A percentile compares a stretch with the other conserved stretches of the same genome.
Conservation (phyloP, 2,797 vertebrate genomes). For the Anniella stebbinsi region DNA sequence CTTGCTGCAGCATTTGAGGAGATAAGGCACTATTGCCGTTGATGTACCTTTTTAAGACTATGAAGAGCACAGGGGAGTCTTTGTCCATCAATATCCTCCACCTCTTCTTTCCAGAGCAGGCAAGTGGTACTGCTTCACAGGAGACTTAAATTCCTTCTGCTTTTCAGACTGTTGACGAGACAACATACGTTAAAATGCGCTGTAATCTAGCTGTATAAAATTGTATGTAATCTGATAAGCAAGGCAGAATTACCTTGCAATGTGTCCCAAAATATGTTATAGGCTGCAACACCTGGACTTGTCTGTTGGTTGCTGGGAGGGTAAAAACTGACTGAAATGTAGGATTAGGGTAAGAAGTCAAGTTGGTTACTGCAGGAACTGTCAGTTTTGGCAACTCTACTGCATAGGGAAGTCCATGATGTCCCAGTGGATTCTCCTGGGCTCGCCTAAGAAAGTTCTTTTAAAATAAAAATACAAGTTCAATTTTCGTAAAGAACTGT, state of each 20-base stretch:
- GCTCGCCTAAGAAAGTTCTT: slow-evolving; percentile 77
- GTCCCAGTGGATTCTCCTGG: slow-evolving; percentile 68
- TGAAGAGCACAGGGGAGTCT: neutral
- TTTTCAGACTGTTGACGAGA: slow-evolving; percentile 82
- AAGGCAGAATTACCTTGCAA: slow-evolving; percentile 79
- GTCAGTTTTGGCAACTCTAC: slow-evolving; percentile 83
- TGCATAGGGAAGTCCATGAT: slow-evolving; percentile 65
- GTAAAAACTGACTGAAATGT: slow-evolving; percentile 70
- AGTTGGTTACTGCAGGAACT: slow-evolving; percentile 70
- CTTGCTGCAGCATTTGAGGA: slow-evolving; percentile 32
- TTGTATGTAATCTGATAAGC: slow-evolving; percentile 32
- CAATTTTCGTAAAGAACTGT: neutral
- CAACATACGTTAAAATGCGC: slow-evolving; percentile 39
- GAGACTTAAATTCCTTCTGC: slow-evolving; percentile 75
- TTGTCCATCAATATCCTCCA: slow-evolving; percentile 64
- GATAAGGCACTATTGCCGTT: slow-evolving; percentile 21
- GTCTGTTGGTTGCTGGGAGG: slow-evolving; percentile 59
- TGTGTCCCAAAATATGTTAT: slow-evolving; percentile 80
- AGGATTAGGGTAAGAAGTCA: slow-evolving; percentile 75
- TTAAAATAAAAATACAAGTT: slow-evolving; percentile 57
- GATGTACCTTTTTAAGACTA: slow-evolving; percentile 18
- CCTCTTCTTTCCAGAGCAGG: slow-evolving; percentile 82
- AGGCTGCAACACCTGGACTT: slow-evolving; percentile 77
- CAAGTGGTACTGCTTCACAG: slow-evolving; percentile 81
- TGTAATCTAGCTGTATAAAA: slow-evolving; percentile 2